Evolutionary conservation across 2,888 invertebrate species (phyloP).

Genomic region (Luffia ferchaultella): DNA sequence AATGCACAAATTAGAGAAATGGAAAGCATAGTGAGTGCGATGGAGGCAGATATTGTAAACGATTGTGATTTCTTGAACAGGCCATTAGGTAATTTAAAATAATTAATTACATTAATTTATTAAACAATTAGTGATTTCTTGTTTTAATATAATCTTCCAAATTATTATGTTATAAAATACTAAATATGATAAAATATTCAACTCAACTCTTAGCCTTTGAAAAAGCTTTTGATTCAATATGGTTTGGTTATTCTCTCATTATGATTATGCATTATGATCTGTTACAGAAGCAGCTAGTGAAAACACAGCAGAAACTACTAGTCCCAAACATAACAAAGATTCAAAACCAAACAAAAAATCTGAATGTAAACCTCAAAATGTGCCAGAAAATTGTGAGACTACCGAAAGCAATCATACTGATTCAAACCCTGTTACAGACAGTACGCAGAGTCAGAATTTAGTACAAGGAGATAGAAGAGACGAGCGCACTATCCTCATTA

Average conservation of each 20-base stretch:
- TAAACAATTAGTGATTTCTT: background rate
- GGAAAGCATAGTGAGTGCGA: slow-evolving; percentile 65
- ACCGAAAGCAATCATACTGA: background rate
- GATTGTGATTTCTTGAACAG: slow-evolving; percentile 38
- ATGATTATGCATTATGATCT: too few species aligned
- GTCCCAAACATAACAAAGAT: background rate
- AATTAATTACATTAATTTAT: background rate
- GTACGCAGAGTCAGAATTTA: background rate
- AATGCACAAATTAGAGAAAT: slow-evolving; percentile 52
- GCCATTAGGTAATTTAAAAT: slow-evolving; percentile 22
- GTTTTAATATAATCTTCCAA: background rate
- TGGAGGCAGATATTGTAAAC: slow-evolving; percentile 63
- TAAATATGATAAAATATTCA: too few species aligned
- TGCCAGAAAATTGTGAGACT: background rate
- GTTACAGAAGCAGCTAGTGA: too few species aligned
- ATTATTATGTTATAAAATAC: background rate
- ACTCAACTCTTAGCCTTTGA: too few species aligned
- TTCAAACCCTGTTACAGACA: background rate
- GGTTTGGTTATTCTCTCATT: too few species aligned
- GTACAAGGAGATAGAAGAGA: background rate
- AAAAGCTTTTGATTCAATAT: too few species aligned
- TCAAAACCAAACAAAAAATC: background rate
- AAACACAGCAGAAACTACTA: background rate
- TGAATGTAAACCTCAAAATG: background rate
- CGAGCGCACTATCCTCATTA: slow-evolving; percentile 45